Evolutionary conservation across 2,797 vertebrate species (phyloP), one percentile per base, ranked within the genome.

Genomic region (Selene dorsalis): DNA sequence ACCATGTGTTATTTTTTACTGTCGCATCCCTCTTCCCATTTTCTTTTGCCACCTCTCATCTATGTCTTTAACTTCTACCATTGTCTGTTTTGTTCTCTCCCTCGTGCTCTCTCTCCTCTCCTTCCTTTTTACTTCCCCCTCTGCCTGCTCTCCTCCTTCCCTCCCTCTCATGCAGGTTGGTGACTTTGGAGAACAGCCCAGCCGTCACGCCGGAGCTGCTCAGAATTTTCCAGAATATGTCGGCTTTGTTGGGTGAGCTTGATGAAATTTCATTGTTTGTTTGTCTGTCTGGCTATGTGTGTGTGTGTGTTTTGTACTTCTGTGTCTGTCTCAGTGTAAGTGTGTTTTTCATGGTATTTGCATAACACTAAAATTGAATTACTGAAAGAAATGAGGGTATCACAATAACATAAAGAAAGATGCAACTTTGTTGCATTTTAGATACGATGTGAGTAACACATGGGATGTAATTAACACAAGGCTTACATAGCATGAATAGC

Each of bases 151-250:
- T 63, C 52, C 24, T 69, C 41, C 17, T 66, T 55, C 81, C 48
- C 52, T 82, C 24, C 76, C 58, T 75, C 38, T 73, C 62, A 64
- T 82, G 22, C 93, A 99, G 98, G 98, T 95, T 98, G 94, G 97
- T 97, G 89, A 99, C 98, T 1, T 91, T 99, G 92, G 98, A 98
- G 89, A 98, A 98, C 87, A 96, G 97, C 84, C 96, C 97, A 6
- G 95, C 94, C 83, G 92, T 98, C 87, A 97, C 96, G 65, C 95
- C 96, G 0, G 97, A 99, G 86, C 95, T 99, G 68, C 95, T 99
- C 84, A 94, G 96, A 92, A 95, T 99, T 88, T 99, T 99, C 94
- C 97, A 98, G 89, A 99, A 99, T 89, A 99, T 99, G 98, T 95
- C 97, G 14, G 90, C 97, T 56, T 94, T 99, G 90, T 94, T 99